Evolutionary conservation across 2,797 vertebrate genomes (phyloP), one percentile per base, ranked within the genome.

Genomic region (Micromesistius poutassou): DNA sequence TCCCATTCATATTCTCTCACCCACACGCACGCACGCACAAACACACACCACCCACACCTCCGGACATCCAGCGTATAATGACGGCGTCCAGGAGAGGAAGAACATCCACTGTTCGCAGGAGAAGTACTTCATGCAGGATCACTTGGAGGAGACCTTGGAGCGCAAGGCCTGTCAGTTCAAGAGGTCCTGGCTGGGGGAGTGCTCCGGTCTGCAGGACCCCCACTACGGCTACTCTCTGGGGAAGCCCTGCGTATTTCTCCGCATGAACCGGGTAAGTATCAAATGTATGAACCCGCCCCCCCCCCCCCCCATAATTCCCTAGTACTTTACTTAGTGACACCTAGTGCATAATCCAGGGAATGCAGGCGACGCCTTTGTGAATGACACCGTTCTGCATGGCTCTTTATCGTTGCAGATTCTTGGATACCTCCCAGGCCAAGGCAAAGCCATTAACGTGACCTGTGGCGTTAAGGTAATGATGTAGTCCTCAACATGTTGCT

Each of bases 101-200:
- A 99, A 99, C 78, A 91, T 98, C 0, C 87, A 81, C 35, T 99
- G 97, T 78, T 1, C 91, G 25, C 89, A 93, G 0, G 95, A 96
- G 35, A 84, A 86, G 71, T 99, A 98, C 92, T 98, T 97, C 91
- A 93, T 96, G 89, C 98, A 99, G 90, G 95, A 96, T 0, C 93
- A 95, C 77, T 90, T 94, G 71, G 88, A 92, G 19, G 96, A 97
- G 83, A 94, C 93, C 0, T 94, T 93, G 12, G 95, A 96, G 87
- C 95, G 96, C 87, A 96, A 96, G 81, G 95, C 98, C 25, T 99
- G 98, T 89, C 96, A 96, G 88, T 99, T 99, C 91, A 97, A 96
- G 89, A 95, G 97, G 81, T 98, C 97, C 0, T 93, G 91, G 92
- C 89, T 99, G 90, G 94, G 93, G 74, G 95, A 96, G 73, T 99